Evolutionary conservation across 2,113 vertebrate species (phyloP).

Genomic region (Salvelinus namaycush): DNA sequence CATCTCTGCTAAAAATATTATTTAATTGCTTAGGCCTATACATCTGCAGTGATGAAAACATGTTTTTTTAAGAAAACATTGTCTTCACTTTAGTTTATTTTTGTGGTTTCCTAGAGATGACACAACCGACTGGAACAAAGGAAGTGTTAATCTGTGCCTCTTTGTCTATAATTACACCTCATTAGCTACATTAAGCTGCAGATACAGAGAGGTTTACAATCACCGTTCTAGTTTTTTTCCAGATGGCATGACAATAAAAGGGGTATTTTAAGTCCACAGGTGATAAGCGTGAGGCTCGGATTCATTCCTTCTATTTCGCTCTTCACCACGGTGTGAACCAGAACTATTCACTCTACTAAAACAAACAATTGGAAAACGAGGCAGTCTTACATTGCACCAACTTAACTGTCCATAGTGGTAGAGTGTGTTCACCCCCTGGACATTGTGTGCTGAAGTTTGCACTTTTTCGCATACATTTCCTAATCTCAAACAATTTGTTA

Average conservation of each 20-base stretch:
- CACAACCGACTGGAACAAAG: neutral
- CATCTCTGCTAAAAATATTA: no score
- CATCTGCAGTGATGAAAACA: no score
- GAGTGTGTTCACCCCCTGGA: no score
- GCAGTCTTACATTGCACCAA: neutral
- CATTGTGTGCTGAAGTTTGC: no score
- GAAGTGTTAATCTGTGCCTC: constrained; percentile 2
- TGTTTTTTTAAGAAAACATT: neutral
- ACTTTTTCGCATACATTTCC: no score
- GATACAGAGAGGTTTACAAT: neutral
- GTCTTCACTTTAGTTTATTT: no score
- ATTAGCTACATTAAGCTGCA: neutral
- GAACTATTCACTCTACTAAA: no score
- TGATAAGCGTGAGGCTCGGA: neutral
- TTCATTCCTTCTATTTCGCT: no score
- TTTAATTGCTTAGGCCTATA: no score
- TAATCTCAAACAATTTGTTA: no score
- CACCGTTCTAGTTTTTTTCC: neutral
- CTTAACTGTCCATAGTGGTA: no score
- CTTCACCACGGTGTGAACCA: no score
- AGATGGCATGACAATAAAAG: constrained; percentile 1
- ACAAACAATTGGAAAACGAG: neutral
- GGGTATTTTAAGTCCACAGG: neutral
- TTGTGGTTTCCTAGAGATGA: neutral
- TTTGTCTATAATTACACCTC: constrained; percentile 1